Percentiles rank a stretch among this genome's conserved stretches.
phyloP scores from a whole-genome alignment of 2,113 vertebrate genomes.

The Heteronetta atricapilla region DNA sequence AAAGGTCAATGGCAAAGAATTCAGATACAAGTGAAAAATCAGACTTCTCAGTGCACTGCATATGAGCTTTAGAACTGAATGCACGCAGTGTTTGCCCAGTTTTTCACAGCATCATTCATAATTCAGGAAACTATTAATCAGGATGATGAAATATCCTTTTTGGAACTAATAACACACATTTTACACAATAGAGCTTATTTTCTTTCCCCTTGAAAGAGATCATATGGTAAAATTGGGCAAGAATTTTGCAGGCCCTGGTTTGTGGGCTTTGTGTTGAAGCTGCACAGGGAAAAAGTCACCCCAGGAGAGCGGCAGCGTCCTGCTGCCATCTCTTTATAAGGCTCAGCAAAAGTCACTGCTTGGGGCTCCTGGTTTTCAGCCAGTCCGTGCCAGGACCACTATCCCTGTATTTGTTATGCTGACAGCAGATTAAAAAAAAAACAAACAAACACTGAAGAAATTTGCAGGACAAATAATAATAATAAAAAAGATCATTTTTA shows the following conservation, averaged over 20 bases:
- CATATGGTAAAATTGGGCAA: not conserved
- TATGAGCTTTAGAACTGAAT: not conserved
- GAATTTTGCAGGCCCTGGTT: not conserved
- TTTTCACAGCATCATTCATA: not conserved
- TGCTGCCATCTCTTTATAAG: not conserved
- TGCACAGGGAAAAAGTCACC: not conserved
- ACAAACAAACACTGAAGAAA: not conserved
- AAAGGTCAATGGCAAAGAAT: slow-evolving; percentile 1
- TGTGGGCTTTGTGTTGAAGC: not conserved
- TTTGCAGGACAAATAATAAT: not conserved
- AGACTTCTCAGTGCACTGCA: not conserved
- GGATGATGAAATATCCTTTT: not conserved
- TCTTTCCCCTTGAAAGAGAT: not conserved
- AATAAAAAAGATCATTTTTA: not conserved
- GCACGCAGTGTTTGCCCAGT: not conserved
- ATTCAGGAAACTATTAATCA: slow-evolving; percentile 22
- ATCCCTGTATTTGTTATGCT: not conserved
- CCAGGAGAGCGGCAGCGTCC: accelerated
- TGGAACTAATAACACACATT: not conserved
- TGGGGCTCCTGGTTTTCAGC: not conserved
- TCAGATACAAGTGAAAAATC: not conserved
- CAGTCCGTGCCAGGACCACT: not conserved
- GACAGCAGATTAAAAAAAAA: not conserved
- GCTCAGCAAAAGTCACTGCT: not conserved
- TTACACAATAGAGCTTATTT: not conserved